Percentiles rank a stretch among this genome's conserved stretches.
Evolutionary conservation across 2,888 invertebrate genomes (phyloP).

Genomic region (Sinelater perroti): DNA sequence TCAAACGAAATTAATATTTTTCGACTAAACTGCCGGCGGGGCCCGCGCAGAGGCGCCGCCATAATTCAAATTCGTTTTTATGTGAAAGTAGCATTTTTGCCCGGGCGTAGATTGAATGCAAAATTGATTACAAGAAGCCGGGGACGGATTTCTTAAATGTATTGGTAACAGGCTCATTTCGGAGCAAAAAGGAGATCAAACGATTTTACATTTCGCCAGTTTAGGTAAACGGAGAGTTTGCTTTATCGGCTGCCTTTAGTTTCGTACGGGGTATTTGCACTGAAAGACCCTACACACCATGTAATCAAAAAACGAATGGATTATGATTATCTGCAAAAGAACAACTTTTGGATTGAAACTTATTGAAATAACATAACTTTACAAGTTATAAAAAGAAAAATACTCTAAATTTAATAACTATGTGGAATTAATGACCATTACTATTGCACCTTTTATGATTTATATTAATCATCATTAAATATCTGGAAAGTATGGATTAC

Average conservation of each 20-base stretch:
- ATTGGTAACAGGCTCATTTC: slow-evolving; percentile 32
- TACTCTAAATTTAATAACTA: too few species aligned
- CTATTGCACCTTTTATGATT: too few species aligned
- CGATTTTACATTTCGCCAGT: slow-evolving; percentile 34
- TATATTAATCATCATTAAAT: too few species aligned
- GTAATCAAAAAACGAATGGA: too few species aligned
- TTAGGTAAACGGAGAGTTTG: slow-evolving; percentile 29
- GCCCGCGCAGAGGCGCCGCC: slow-evolving; percentile 6
- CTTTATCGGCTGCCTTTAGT: slow-evolving; percentile 25
- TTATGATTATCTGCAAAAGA: too few species aligned
- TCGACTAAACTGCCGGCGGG: not conserved
- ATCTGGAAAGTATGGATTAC: too few species aligned
- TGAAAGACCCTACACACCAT: too few species aligned
- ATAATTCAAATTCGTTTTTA: slow-evolving; percentile 20
- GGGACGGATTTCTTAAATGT: slow-evolving; percentile 32
- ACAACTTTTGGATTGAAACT: too few species aligned
- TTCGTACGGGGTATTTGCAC: too few species aligned
- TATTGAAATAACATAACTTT: too few species aligned
- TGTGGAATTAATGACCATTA: too few species aligned
- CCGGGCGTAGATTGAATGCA: slow-evolving; percentile 26
- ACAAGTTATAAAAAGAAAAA: too few species aligned
- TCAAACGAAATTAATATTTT: slow-evolving; percentile 15
- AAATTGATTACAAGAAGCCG: slow-evolving; percentile 30
- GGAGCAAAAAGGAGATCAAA: slow-evolving; percentile 30
- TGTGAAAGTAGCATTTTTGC: slow-evolving; percentile 19